Base-by-base conservation (phyloP, 2,797 vertebrate genomes). In the Merluccius polli region DNA sequence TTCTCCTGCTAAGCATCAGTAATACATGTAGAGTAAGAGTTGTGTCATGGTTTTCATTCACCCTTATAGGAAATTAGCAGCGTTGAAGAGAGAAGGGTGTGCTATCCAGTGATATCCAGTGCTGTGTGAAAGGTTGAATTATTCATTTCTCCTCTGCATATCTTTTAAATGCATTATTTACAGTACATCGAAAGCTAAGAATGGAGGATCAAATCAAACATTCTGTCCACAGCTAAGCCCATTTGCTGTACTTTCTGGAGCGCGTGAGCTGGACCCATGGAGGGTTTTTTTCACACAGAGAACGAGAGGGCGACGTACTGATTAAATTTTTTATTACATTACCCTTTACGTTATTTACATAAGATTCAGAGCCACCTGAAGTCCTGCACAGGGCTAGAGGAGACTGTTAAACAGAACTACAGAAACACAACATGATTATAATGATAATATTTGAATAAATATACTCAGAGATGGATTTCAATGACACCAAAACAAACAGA, bases 61-160 rank as follows among this genome's bases (percentile, higher is more conserved):
- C 6, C 3, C 79, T 85, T 75, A 71, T 79, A 21, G 67, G 65
- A 63, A 74, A 74, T 75, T 30, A 38, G 65, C 76, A 71, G 36
- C 24, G 24, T 71, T 69, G 69, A 73, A 30, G 75, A 21, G 36
- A 31, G 65, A 70, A 38, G 65, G 33, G 9, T 12, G 59, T 65
- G 59, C 24, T 32, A 75, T 79, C 72, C 65, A 70, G 71, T 36
- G 59, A 69, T 32, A 36, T 75, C 73, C 68, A 13, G n/a, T 75
- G 70, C 73, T 32, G 48, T 10, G 35, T 74, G 65, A 38, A 68
- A 63, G 1, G 70, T 44, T 89, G 70, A 83, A 85, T 84, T 76
- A 84, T 78, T 85, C 18, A 84, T 82, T 27, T 59, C 52, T 52
- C 67, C 73, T 68, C 24, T 29, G 33, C 36, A 75, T 29, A 70